These are phyloP conservation scores for Tyria jacobaeae DNA, from an alignment of 2,888 invertebrate genomes.

Conservation along the genomic window DNA sequence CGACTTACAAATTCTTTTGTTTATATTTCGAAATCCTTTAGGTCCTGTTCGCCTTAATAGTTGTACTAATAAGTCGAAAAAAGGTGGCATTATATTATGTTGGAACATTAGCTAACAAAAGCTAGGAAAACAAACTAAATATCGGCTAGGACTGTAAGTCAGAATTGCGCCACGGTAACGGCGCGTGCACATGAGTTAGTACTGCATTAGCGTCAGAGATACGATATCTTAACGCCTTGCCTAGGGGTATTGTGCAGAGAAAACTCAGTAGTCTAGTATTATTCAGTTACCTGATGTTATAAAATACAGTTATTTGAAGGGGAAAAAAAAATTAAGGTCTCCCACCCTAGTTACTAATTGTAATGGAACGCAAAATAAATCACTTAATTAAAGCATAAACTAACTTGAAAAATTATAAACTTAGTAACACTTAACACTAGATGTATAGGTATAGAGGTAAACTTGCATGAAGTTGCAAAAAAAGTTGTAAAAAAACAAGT, in stretches of 20 bases:
- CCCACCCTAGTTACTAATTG: too few species aligned
- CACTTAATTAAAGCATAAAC: too few species aligned
- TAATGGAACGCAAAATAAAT: too few species aligned
- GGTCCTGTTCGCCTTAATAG: neutral
- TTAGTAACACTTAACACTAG: too few species aligned
- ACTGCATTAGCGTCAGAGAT: slow-evolving; percentile 81
- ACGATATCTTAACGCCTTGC: slow-evolving; percentile 79
- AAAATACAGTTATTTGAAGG: too few species aligned
- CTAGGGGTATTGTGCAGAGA: slow-evolving; percentile 33
- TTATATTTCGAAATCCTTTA: neutral
- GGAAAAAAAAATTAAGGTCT: too few species aligned
- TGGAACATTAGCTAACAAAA: slow-evolving; percentile 36
- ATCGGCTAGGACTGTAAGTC: slow-evolving; percentile 62
- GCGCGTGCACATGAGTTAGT: slow-evolving; percentile 81
- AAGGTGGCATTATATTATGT: slow-evolving; percentile 20
- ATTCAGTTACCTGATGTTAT: neutral
- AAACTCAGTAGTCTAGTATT: slow-evolving; percentile 34
- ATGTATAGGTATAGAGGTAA: too few species aligned
- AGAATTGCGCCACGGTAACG: slow-evolving; percentile 68
- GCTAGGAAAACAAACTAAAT: slow-evolving; percentile 50
- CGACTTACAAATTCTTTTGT: neutral
- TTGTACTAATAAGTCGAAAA: slow-evolving; percentile 17
- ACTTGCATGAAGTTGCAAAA: too few species aligned
- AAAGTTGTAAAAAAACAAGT: too few species aligned
- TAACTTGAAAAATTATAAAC: too few species aligned